These are phyloP conservation scores for Struthio camelus DNA, from an alignment of 2,113 vertebrate genomes.

Conservation along the genomic window DNA sequence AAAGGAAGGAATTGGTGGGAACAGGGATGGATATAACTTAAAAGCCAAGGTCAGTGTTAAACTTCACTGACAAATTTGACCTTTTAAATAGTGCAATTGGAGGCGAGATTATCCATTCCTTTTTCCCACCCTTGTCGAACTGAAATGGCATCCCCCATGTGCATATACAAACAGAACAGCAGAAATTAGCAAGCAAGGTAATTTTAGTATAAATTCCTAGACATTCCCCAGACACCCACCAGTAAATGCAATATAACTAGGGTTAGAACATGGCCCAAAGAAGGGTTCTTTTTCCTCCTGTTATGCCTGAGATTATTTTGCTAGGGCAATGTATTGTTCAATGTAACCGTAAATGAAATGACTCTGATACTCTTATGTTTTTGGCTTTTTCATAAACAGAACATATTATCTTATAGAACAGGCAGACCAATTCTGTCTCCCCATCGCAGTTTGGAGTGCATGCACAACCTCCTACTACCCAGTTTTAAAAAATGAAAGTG, in stretches of 20 bases:
- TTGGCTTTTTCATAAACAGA: neutral
- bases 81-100: conserved; percentile 14
- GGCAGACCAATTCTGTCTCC: neutral
- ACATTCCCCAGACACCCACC: neutral
- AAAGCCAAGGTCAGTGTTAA: conserved; percentile 21
- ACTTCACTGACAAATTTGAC: conserved; percentile 37
- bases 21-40: neutral
- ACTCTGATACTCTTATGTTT: neutral
- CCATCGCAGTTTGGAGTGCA: neutral
- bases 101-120: conserved; percentile 4
- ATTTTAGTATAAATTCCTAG: conserved; percentile 21
- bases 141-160: neutral
- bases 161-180: neutral
- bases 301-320: conserved; percentile 41
- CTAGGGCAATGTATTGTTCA: neutral
- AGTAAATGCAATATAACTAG: neutral
- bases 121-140: neutral
- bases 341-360: neutral
- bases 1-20: conserved; percentile 16
- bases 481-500: neutral
- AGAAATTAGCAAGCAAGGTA: conserved; percentile 40
- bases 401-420: neutral
- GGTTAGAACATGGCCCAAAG: neutral
- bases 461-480: neutral
- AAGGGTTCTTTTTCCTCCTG: neutral